These are phyloP conservation scores for Pluvialis apricaria DNA, from an alignment of 2,113 vertebrate genomes.

Conservation along the genomic window DNA sequence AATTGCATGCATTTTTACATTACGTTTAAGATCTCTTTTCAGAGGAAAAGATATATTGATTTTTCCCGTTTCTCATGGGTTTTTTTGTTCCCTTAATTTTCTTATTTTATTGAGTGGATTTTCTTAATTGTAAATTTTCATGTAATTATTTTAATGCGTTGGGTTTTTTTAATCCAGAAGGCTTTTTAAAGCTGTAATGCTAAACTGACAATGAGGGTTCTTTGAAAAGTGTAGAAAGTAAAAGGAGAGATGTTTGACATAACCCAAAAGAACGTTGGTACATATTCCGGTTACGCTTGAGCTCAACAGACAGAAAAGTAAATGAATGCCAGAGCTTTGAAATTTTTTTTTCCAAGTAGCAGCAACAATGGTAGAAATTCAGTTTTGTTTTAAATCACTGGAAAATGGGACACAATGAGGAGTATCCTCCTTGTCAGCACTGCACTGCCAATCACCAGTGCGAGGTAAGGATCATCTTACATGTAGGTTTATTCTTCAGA, in stretches of 20 bases:
- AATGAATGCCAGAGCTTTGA: not conserved
- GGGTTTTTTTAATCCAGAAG: not conserved
- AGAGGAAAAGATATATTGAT: not conserved
- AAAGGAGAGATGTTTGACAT: not conserved
- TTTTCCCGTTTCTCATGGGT: not conserved
- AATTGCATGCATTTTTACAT: not conserved
- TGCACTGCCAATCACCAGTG: not conserved
- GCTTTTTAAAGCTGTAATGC: not conserved
- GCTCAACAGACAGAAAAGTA: not conserved
- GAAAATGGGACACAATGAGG: not conserved
- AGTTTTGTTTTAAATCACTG: not conserved
- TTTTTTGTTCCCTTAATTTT: not conserved
- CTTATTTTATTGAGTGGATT: not conserved
- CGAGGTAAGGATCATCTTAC: not conserved
- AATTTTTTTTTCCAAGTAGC: not conserved
- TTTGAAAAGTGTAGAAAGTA: not conserved
- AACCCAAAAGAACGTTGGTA: not conserved
- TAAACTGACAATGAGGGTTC: not conserved
- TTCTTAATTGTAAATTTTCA: not conserved
- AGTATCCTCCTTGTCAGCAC: not conserved
- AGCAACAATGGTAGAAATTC: not conserved
- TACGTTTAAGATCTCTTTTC: not conserved
- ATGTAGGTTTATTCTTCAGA: constrained; percentile 61
- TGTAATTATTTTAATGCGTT: not conserved
- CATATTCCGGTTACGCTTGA: not conserved